Evolutionary conservation across 2,888 invertebrate genomes (phyloP).

Genomic region (Latrodectus elegans): DNA sequence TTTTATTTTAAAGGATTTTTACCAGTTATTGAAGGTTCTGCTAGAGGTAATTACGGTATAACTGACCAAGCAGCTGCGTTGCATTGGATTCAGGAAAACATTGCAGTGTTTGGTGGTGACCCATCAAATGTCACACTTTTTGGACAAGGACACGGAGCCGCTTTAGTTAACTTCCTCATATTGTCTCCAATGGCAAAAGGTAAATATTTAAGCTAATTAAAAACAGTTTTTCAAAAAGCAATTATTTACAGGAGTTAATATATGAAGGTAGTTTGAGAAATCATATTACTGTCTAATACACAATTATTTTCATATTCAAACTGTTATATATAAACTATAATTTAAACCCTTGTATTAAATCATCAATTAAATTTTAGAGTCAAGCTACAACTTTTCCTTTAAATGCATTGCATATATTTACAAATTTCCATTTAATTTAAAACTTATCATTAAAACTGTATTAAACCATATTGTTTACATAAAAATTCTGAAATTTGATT

Average conservation of each 20-base stretch:
- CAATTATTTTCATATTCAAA: not conserved
- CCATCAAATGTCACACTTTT: conserved; percentile 87
- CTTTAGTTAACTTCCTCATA: conserved; percentile 97
- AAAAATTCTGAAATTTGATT: too few relatives aligned
- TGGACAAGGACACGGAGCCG: conserved; percentile 97
- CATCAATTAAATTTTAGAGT: not conserved
- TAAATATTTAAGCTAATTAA: conserved; percentile 74
- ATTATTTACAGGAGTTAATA: not conserved
- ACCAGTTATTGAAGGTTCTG: conserved; percentile 70
- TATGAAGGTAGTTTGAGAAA: too few relatives aligned
- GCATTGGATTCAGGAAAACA: conserved; percentile 97
- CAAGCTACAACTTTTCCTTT: too few relatives aligned
- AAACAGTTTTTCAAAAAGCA: not conserved
- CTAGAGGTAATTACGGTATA: conserved; percentile 87
- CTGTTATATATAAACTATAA: not conserved
- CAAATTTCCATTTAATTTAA: too few relatives aligned
- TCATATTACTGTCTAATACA: not conserved
- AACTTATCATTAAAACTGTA: too few relatives aligned
- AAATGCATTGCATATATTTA: too few relatives aligned
- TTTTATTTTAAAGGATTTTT: conserved; percentile 64
- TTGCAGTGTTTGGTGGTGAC: conserved; percentile 90
- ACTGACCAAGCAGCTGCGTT: conserved; percentile 98
- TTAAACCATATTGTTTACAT: too few relatives aligned
- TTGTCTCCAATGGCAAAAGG: conserved; percentile 96
- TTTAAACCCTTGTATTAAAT: not conserved